Evolutionary conservation across 1,140 invertebrate species (phyloP), one percentile per base, ranked within the genome.

Genomic region (Drosophila erecta): DNA sequence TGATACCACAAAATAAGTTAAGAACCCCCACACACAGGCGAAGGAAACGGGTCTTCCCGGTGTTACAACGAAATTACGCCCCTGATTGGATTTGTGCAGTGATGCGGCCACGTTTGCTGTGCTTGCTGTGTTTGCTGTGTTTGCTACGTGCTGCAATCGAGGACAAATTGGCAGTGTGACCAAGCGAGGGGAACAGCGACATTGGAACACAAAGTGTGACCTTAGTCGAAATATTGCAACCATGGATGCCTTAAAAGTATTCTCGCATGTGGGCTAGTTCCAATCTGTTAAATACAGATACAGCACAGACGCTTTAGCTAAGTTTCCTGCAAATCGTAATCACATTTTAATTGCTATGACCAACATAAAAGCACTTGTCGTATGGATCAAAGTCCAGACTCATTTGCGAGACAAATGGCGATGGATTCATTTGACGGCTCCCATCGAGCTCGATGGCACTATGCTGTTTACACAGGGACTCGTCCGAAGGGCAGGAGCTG

Each of bases 1-100:
- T 87, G 84, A 87, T 87, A 87, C 83, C 84, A 89, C 84, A 87
- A 89, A 83, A 86, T 83, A 86, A 83, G 83, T 86, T 86, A 87
- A 79, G 83, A 56, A 83, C 51, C 64, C 50, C 62, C 43, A 47
- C 22, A 69, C 61, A 40, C 41, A 46, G 11, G 11, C 37, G 57
- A 66, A 30, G 30, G 20, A 30, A 7, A 1, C 33, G 22, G 22
- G 5, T 7, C 30, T 17, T 33, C 27, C 11, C 33, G 22, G 40
- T 47, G 54, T 30, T 38, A 54, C 54, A 66, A 55, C 53, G 54
- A 67, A 83, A 71, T 59, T 83, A 69, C 76, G 75, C 71, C 49
- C 70, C 66, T 89, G 83, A 86, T 86, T 86, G 83, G 79, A 86
- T 89, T 86, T 76, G 72, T 76, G 55, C 62, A 76, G 64, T 76